phyloP scores from a whole-genome alignment of 2,888 invertebrate species.

The Conchocele bisecta region DNA sequence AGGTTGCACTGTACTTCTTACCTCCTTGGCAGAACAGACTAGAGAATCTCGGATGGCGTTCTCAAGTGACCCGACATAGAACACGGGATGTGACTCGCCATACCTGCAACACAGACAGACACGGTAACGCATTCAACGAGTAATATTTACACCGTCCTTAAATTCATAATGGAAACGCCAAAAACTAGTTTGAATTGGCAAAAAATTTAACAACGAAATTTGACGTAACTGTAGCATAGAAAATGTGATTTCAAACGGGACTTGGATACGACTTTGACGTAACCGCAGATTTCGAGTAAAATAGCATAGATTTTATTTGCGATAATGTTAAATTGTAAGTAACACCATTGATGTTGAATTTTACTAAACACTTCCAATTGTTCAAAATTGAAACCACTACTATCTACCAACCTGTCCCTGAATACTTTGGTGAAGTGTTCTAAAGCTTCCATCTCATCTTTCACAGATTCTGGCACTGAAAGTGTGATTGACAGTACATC shows the following conservation, averaged over 20 bases:
- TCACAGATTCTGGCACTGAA: conserved; percentile 93
- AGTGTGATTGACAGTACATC: conserved; percentile 81
- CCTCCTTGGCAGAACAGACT: conserved; percentile 94
- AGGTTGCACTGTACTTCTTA: too few species aligned
- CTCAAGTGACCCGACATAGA: conserved; percentile 95
- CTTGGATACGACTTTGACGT: too few species aligned
- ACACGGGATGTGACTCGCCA: conserved; percentile 93
- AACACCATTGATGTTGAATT: too few species aligned
- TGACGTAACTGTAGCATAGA: background rate
- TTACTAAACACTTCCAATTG: too few species aligned
- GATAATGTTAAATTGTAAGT: too few species aligned
- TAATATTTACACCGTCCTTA: too few species aligned
- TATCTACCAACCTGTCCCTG: conserved; percentile 86
- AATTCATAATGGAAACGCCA: too few species aligned
- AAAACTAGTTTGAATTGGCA: background rate
- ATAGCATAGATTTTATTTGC: too few species aligned
- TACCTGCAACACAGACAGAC: conserved; percentile 85
- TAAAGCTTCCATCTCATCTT: conserved; percentile 93
- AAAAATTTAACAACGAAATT: background rate
- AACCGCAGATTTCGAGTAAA: too few species aligned
- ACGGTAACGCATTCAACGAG: too few species aligned
- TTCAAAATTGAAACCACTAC: too few species aligned
- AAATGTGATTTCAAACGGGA: too few species aligned
- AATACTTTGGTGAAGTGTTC: conserved; percentile 94
- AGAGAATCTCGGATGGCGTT: conserved; percentile 96